These are phyloP conservation scores for Megaptera novaeangliae DNA, from an alignment of 2,113 vertebrate genomes.

Conservation along the genomic window DNA sequence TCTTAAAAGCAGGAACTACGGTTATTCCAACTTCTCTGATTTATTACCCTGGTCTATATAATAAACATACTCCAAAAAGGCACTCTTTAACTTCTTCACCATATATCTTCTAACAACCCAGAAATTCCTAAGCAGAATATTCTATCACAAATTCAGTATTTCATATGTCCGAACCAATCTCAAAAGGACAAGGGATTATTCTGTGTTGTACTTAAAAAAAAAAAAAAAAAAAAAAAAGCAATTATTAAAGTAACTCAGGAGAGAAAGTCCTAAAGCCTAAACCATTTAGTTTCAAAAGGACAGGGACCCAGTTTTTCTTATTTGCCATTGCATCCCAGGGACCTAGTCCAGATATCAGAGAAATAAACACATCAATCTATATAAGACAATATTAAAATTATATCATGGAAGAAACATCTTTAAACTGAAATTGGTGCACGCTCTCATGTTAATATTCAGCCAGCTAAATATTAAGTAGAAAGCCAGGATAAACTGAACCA, in stretches of 20 bases:
- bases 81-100: neutral
- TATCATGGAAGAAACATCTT: neutral
- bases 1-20: neutral
- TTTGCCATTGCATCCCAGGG: neutral
- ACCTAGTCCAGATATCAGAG: neutral
- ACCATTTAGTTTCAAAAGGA: slow-evolving; percentile 22
- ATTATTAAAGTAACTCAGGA: neutral
- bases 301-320: neutral
- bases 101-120: neutral
- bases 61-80: slow-evolving; percentile 9
- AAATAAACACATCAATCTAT: slow-evolving; percentile 8
- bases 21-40: neutral
- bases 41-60: neutral
- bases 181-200: neutral
- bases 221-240: neutral
- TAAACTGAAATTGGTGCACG: neutral
- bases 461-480: slow-evolving; percentile 29
- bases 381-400: slow-evolving; percentile 7
- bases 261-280: neutral
- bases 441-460: slow-evolving; percentile 11
- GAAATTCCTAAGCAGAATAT: neutral
- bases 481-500: neutral
- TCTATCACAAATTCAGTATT: neutral
- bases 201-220: neutral
- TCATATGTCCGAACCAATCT: neutral